phyloP scores from a whole-genome alignment of 2,888 invertebrate species.

The Cataglyphis rosenhaueri region DNA sequence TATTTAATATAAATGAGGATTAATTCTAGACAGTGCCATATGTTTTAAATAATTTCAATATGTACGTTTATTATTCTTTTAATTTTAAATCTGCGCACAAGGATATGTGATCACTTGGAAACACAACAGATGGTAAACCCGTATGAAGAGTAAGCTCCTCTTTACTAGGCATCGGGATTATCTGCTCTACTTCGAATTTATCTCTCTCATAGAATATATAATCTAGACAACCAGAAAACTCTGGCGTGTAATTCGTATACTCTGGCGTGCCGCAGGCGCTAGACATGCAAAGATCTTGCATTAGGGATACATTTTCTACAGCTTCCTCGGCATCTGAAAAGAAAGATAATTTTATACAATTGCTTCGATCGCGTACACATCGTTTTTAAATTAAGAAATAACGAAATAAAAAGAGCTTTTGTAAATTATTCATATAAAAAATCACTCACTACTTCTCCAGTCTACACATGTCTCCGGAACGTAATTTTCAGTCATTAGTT shows the following conservation, averaged over 20 bases:
- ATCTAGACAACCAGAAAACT: conserved; percentile 95
- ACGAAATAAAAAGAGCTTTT: conserved; percentile 5
- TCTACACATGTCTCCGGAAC: conserved; percentile 90
- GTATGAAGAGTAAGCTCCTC: conserved; percentile 91
- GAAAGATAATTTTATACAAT: conserved; percentile 8
- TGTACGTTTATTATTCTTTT: conserved; percentile 72
- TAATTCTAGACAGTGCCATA: neutral
- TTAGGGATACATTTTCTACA: conserved; percentile 88
- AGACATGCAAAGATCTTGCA: conserved; percentile 88
- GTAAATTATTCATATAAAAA: neutral
- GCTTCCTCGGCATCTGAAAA: conserved; percentile 89
- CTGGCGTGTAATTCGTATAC: conserved; percentile 94
- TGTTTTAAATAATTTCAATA: neutral
- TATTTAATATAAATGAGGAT: neutral
- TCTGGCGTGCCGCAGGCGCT: conserved; percentile 94
- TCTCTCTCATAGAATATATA: conserved; percentile 94
- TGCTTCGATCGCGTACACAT: neutral
- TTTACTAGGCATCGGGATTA: conserved; percentile 92
- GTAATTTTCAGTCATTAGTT: conserved; percentile 90
- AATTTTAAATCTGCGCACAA: conserved; percentile 93
- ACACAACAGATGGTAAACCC: conserved; percentile 95
- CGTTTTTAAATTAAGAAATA: neutral
- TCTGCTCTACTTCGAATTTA: conserved; percentile 88
- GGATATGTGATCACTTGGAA: conserved; percentile 98
- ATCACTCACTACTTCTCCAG: conserved; percentile 92